Evolutionary conservation across 1,140 invertebrate genomes (phyloP), one percentile per base, ranked within the genome.

Genomic region (Aphidius gifuensis): DNA sequence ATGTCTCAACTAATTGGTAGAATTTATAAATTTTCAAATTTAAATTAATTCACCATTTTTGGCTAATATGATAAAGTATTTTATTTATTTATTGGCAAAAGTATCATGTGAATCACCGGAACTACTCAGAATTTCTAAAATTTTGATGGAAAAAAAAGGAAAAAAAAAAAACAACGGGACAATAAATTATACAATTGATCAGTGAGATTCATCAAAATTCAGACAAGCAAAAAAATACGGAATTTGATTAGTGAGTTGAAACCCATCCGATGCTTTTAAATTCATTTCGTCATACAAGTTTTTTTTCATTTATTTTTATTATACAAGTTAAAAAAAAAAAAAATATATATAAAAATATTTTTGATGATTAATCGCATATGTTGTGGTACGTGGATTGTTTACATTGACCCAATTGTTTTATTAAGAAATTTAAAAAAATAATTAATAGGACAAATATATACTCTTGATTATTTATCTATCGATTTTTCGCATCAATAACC

Each of bases 401-500:
- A 32, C 23, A 65, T 61, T 61, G 51, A 65, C 54, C 54, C 65
- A 71, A 73, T 68, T 72, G 23, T 68, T 60, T 39, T 42, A 39
- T 8, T 21, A 23, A 48, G 3, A 9, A 23, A 47, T 16, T 11
- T 16, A 60, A 62, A 71, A 75, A 79, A 76, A 78, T 81, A 79
- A 80, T 80, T 78, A 80, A 70, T 67, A 64, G 65, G 49, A 63
- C 71, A 79, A 78, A 78, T 74, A 79, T 21, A 62, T 11, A 32
- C 16, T 38, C 9, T 55, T 66, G 66, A 66, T 70, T 78, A 74
- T 77, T 77, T 79, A 74, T 75, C 66, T 64, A 68, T 38, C 72
- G 72, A 79, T 79, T 80, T 79, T 68, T 70, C 74, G 77, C 73
- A 75, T 66, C 72, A 69, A 59, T 70, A 72, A 74, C 70, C 69